These are phyloP conservation scores for Agonum fuliginosum DNA, from an alignment of 2,888 invertebrate genomes.

Conservation along the genomic window DNA sequence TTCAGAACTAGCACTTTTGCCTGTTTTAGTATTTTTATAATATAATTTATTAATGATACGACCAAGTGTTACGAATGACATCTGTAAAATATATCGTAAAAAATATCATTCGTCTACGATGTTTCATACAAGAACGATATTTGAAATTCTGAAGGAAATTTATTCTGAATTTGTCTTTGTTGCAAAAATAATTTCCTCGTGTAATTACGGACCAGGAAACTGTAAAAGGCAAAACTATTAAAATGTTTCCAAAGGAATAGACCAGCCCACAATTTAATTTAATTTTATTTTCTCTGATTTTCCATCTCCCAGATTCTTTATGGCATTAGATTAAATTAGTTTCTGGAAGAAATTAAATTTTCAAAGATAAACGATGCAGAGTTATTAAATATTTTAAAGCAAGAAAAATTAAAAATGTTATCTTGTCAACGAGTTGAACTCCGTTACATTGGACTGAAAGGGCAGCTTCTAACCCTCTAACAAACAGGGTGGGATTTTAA, in stretches of 20 bases:
- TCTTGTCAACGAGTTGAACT: conserved; percentile 18
- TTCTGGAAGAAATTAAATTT: conserved; percentile 33
- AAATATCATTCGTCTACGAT: no score
- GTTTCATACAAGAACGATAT: no score
- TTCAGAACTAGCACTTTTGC: no score
- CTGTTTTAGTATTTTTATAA: no score
- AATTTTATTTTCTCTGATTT: conserved; percentile 8
- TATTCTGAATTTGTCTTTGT: no score
- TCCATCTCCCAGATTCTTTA: neutral
- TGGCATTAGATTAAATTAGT: conserved; percentile 9
- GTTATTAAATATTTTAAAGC: conserved; percentile 13
- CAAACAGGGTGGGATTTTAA: neutral
- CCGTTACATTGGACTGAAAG: neutral
- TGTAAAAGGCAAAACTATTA: no score
- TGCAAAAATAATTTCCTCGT: no score
- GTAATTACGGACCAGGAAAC: no score
- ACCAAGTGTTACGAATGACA: no score
- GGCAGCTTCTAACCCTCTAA: neutral
- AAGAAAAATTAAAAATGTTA: conserved; percentile 25
- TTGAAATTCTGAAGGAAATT: no score
- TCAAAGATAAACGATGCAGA: conserved; percentile 30
- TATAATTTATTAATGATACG: no score
- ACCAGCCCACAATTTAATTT: neutral
- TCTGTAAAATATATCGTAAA: no score
- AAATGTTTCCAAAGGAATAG: neutral